Conservation (phyloP, 2,797 vertebrate species). For the Ciconia nigra region DNA sequence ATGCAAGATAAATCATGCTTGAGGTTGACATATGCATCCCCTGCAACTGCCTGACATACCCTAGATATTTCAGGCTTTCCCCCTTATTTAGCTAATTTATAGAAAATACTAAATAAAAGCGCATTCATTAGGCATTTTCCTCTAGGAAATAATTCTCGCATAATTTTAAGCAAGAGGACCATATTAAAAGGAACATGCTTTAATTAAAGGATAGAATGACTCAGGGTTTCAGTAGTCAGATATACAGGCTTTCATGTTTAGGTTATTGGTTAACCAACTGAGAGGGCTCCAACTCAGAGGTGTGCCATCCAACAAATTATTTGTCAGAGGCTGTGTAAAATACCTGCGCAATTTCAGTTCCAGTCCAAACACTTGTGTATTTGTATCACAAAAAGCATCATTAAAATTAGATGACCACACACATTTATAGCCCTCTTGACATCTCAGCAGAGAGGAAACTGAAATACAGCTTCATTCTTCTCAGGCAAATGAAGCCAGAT, state of each 20-base stretch:
- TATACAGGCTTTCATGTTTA: slow-evolving; percentile 3
- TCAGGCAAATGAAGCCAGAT: neutral
- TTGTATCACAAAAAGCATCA: neutral
- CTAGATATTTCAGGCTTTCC: neutral
- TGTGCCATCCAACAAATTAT: neutral
- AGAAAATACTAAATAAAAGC: neutral
- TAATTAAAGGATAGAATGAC: slow-evolving; percentile 41
- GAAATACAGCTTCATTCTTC: neutral
- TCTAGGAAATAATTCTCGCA: slow-evolving; percentile 10
- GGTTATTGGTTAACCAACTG: neutral
- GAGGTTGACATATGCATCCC: slow-evolving; percentile 47
- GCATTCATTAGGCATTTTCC: neutral
- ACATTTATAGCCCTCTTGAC: neutral
- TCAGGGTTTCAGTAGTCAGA: slow-evolving; percentile 12
- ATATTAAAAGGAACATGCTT: slow-evolving; percentile 8
- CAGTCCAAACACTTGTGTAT: neutral
- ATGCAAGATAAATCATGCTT: slow-evolving; percentile 19
- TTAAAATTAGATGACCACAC: neutral
- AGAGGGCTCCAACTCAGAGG: neutral
- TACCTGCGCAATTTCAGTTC: neutral
- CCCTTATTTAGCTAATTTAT: neutral
- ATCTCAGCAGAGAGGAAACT: neutral
- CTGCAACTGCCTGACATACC: slow-evolving; percentile 6
- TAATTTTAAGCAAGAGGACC: neutral
- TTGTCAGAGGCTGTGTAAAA: neutral